Evolutionary conservation across 2,797 vertebrate species (phyloP), one percentile per base, ranked within the genome.

Genomic region (Girardinus metallicus): DNA sequence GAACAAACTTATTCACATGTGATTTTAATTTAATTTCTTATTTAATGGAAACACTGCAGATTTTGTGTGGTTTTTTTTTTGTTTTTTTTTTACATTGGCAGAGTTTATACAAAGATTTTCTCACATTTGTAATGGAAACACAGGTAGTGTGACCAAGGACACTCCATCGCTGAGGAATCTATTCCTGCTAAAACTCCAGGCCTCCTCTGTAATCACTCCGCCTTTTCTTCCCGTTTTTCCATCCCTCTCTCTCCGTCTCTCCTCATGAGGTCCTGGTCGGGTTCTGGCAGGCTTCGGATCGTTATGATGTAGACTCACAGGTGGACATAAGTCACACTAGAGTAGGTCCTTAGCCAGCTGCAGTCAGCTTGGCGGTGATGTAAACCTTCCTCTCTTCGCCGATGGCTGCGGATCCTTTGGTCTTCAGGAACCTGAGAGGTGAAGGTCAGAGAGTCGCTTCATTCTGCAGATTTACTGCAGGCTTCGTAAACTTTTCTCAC

Each of bases 321-420:
- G 78, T 79, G 83, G 80, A 73, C 80, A 95, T 95, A 93, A 95
- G 92, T 96, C 94, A 95, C 93, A 75, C 90, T 76, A 53, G 88
- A 91, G 93, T 93, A 78, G 91, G 92, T 94, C 88, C 81, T 83
- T 82, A 82, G 80, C 92, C 92, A 92, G 91, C 93, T 95, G 93
- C 92, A 93, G 91, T 87, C 91, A 86, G 86, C 83, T 80, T 84
- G 85, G 84, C 53, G 72, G 82, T 77, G 83, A 81, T 86, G 74
- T 83, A 62, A 44, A 44, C 53, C 53, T 57, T 71, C 68, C 41
- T 71, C 26, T 70, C 66, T 43, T 70, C 66, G 8, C 62, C 34
- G 18, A 31, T 5, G 21, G 66, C 66, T 44, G 68, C 68, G n/a
- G 68, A 29, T 8, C 39, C 21, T 71, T 71, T 60, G 72, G 73